phyloP scores from a whole-genome alignment of 2,113 vertebrate genomes.

The Petromus typicus region DNA sequence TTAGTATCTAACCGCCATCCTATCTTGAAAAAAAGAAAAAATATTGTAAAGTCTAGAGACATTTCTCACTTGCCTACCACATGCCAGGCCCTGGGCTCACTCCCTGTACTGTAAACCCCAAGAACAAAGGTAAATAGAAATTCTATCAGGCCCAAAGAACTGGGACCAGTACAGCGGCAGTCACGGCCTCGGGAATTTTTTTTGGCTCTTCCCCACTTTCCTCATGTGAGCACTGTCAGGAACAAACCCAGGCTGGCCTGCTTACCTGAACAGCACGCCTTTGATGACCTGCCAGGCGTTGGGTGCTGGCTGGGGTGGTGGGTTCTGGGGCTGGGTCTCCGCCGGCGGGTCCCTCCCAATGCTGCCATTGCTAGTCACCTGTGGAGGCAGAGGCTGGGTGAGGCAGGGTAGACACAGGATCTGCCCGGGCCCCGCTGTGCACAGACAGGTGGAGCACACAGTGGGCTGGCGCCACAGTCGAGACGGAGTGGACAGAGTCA shows the following conservation, averaged over 20 bases:
- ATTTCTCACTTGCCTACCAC: neutral
- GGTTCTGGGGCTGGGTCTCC: slow-evolving; percentile 89
- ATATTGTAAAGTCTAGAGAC: too few relatives aligned
- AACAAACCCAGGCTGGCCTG: neutral
- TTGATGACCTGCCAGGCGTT: slow-evolving; percentile 97
- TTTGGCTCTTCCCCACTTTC: neutral
- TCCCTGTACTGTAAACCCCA: neutral
- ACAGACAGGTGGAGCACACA: neutral
- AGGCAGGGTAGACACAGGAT: neutral
- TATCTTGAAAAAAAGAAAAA: neutral
- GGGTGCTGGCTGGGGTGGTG: slow-evolving; percentile 88
- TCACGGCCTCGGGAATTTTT: neutral
- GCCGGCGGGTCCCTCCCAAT: slow-evolving; percentile 86
- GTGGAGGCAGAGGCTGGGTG: neutral
- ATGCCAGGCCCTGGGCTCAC: neutral
- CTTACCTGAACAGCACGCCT: slow-evolving; percentile 95
- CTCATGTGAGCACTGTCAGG: neutral
- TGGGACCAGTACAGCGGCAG: neutral
- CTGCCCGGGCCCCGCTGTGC: accelerated
- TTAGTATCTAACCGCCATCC: neutral
- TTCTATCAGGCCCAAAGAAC: neutral
- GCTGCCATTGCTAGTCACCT: slow-evolving; percentile 93
- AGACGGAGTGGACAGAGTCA: neutral
- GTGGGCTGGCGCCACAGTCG: accelerated
- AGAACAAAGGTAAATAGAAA: neutral